phyloP scores from a whole-genome alignment of 1,140 invertebrate genomes.

The Drosophila jambulina region DNA sequence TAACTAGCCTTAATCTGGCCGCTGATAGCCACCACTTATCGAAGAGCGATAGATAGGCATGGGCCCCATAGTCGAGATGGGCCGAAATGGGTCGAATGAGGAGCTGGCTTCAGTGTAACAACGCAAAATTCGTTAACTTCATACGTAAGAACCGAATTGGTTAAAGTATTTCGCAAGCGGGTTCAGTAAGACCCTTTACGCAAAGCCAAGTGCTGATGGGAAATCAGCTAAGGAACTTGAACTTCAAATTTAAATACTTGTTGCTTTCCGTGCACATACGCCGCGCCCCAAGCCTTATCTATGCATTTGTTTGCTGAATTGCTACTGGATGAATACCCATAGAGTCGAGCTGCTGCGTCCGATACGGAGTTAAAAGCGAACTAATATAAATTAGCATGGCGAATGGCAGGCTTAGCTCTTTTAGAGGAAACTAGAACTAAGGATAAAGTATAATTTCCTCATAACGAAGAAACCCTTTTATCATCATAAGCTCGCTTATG shows the following conservation, averaged over 20 bases:
- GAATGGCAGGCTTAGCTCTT: neutral
- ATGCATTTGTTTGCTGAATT: conserved; percentile 16
- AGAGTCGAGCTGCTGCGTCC: neutral
- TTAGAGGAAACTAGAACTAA: too few relatives aligned
- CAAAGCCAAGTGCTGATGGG: neutral
- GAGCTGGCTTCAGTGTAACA: neutral
- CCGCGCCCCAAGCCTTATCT: conserved; percentile 14
- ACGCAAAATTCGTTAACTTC: conserved; percentile 19
- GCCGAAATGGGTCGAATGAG: conserved; percentile 5
- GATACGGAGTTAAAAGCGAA: neutral
- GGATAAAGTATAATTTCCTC: neutral
- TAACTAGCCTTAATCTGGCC: conserved; percentile 39
- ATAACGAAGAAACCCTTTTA: neutral
- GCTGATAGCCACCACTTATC: conserved; percentile 48
- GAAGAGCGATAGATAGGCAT: conserved; percentile 6
- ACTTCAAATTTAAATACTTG: conserved; percentile 4
- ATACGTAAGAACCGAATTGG: conserved; percentile 14
- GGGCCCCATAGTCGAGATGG: conserved; percentile 8
- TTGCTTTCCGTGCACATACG: neutral
- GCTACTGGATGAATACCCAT: conserved; percentile 17
- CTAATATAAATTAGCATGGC: neutral
- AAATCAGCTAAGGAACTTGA: conserved; percentile 1
- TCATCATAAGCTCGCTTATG: neutral
- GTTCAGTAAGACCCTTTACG: neutral
- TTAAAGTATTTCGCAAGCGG: conserved; percentile 23